A percentile compares a stretch with the other conserved stretches of the same genome.
phyloP scores from a whole-genome alignment of 1,140 invertebrate species.

The Dryas iulia region DNA sequence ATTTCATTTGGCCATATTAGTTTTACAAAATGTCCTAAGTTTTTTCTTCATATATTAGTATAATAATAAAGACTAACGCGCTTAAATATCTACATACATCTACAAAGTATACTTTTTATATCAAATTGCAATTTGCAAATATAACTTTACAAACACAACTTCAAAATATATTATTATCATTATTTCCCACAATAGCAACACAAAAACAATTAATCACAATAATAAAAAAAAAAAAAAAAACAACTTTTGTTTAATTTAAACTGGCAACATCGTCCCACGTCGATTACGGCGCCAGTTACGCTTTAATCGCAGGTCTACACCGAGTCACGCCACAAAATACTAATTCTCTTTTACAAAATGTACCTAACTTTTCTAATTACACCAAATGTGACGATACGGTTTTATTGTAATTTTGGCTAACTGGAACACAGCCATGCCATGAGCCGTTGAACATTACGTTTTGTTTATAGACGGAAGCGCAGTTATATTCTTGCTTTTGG shows the following conservation, averaged over 20 bases:
- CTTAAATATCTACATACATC: too few relatives aligned
- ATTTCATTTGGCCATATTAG: too few relatives aligned
- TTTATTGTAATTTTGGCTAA: constrained; percentile 59
- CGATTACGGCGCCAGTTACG: constrained; percentile 46
- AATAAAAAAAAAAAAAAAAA: too few relatives aligned
- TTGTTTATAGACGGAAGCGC: constrained; percentile 25
- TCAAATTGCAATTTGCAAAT: too few relatives aligned
- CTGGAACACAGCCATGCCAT: constrained; percentile 31
- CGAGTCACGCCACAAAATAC: constrained; percentile 66
- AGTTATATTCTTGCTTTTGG: constrained; percentile 8
- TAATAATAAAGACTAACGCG: too few relatives aligned
- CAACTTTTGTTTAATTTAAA: background rate
- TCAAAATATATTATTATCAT: too few relatives aligned
- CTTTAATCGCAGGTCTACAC: constrained; percentile 54
- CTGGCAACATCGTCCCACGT: constrained; percentile 4
- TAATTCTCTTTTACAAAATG: constrained; percentile 68
- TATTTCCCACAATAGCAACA: background rate
- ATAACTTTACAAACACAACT: too few relatives aligned
- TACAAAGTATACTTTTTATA: too few relatives aligned
- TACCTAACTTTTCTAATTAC: constrained; percentile 73
- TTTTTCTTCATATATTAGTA: too few relatives aligned
- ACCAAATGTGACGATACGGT: constrained; percentile 55
- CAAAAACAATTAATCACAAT: background rate
- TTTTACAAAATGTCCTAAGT: too few relatives aligned
- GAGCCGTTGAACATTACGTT: constrained; percentile 21